Conservation (phyloP, 1,140 invertebrate species). For the Dendrolimus punctatus region DNA sequence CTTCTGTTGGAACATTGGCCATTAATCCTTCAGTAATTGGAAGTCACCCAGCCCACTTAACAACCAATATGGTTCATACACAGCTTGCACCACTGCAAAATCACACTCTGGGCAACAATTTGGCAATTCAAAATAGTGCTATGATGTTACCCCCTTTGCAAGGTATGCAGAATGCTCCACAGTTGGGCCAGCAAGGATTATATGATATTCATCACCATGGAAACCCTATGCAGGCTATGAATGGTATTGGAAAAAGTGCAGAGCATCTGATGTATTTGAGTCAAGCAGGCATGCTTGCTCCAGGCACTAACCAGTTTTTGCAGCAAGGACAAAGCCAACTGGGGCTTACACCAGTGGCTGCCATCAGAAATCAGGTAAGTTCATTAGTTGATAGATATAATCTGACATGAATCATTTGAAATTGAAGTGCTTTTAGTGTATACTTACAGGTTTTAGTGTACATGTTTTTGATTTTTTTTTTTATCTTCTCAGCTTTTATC, state of each 20-base stretch:
- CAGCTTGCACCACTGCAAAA: conserved; percentile 65
- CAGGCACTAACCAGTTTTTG: conserved; percentile 76
- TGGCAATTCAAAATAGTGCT: conserved; percentile 56
- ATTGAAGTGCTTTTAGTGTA: no score
- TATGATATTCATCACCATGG: conserved; percentile 73
- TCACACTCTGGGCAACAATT: conserved; percentile 54
- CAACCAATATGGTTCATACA: conserved; percentile 67
- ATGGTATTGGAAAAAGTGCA: conserved; percentile 74
- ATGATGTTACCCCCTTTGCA: conserved; percentile 62
- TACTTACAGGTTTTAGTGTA: no score
- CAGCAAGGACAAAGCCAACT: conserved; percentile 75
- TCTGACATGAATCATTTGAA: conserved; percentile 2
- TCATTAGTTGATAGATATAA: background rate
- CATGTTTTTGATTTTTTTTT: no score
- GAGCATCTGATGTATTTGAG: conserved; percentile 80
- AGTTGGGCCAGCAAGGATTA: conserved; percentile 63
- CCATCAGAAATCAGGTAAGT: conserved; percentile 71
- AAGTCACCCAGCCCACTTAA: conserved; percentile 57
- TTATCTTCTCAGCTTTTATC: no score
- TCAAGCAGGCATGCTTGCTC: conserved; percentile 76
- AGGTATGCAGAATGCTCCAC: conserved; percentile 59
- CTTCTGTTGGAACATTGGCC: conserved; percentile 72
- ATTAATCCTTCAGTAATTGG: conserved; percentile 75
- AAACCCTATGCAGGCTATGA: conserved; percentile 66
- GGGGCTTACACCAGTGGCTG: conserved; percentile 72